A percentile compares a stretch with the other conserved stretches of the same genome.
phyloP scores from a whole-genome alignment of 2,113 vertebrate genomes.

The Acrocephalus kingi region DNA sequence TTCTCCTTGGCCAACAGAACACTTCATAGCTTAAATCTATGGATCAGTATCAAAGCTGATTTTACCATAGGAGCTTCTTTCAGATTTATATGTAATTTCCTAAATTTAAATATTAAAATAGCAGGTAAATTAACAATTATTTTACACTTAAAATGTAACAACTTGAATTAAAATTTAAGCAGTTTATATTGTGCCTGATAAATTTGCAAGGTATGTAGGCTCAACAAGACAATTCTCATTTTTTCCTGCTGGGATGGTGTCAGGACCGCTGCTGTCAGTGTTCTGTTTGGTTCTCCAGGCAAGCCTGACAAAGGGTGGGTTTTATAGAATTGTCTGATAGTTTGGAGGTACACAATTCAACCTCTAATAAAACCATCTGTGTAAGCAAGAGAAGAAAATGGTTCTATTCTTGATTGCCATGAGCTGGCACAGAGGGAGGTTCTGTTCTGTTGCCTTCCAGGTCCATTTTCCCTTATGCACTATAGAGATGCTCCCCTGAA shows the following conservation, averaged over 20 bases:
- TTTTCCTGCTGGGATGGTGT: not conserved
- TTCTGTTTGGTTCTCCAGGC: not conserved
- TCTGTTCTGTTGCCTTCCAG: not conserved
- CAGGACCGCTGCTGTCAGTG: accelerated
- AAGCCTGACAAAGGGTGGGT: not conserved
- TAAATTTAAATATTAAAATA: not conserved
- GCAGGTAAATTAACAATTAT: not conserved
- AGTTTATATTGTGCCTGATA: not conserved
- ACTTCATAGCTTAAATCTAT: conserved; percentile 5
- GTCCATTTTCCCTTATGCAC: not conserved
- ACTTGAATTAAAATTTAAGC: not conserved
- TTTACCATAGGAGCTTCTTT: not conserved
- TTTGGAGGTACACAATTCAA: not conserved
- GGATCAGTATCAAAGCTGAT: not conserved
- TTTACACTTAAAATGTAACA: not conserved
- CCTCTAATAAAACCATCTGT: not conserved
- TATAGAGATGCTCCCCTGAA: not conserved
- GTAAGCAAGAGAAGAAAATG: not conserved
- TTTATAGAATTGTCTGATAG: not conserved
- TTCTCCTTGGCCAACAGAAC: conserved; percentile 22
- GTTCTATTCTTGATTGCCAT: accelerated
- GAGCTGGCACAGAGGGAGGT: not conserved
- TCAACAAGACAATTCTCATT: not conserved
- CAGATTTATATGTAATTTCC: not conserved
- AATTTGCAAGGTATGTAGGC: accelerated